A percentile compares a stretch with the other conserved stretches of the same genome.
phyloP scores from a whole-genome alignment of 2,888 invertebrate species.

The Ectemnius continuus region DNA sequence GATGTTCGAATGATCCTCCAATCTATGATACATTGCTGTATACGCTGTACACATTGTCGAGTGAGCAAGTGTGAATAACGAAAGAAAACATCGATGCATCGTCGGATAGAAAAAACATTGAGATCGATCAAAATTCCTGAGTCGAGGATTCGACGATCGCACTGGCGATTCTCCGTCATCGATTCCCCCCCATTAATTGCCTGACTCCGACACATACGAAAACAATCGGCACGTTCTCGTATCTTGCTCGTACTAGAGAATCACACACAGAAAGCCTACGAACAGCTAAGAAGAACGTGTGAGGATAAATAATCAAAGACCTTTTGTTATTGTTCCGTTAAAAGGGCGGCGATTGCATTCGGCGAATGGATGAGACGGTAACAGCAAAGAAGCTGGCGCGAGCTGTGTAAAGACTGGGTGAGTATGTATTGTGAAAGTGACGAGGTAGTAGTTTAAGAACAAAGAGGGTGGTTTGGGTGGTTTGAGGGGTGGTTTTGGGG shows the following conservation, averaged over 20 bases:
- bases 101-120: too few relatives aligned
- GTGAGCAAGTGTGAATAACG: too few relatives aligned
- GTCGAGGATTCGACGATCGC: too few relatives aligned
- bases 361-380: constrained; percentile 64
- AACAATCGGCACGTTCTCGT: background rate
- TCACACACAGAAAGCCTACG: constrained; percentile 49
- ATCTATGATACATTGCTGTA: too few relatives aligned
- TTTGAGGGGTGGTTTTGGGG: too few relatives aligned
- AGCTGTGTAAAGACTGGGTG: constrained; percentile 69
- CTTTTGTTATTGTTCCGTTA: constrained; percentile 31
- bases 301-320: constrained; percentile 25
- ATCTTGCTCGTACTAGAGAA: constrained; percentile 15
- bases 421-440: constrained; percentile 70
- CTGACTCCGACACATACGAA: background rate
- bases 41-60: too few relatives aligned
- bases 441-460: constrained; percentile 67
- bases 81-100: too few relatives aligned
- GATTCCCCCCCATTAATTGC: too few relatives aligned
- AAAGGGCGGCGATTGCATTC: constrained; percentile 47
- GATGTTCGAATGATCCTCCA: too few relatives aligned
- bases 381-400: constrained; percentile 70
- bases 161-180: too few relatives aligned
- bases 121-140: too few relatives aligned
- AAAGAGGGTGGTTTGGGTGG: constrained; percentile 30
- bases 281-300: constrained; percentile 24